Conservation (phyloP, 2,113 vertebrate genomes). For the Callopanchax toddi region DNA sequence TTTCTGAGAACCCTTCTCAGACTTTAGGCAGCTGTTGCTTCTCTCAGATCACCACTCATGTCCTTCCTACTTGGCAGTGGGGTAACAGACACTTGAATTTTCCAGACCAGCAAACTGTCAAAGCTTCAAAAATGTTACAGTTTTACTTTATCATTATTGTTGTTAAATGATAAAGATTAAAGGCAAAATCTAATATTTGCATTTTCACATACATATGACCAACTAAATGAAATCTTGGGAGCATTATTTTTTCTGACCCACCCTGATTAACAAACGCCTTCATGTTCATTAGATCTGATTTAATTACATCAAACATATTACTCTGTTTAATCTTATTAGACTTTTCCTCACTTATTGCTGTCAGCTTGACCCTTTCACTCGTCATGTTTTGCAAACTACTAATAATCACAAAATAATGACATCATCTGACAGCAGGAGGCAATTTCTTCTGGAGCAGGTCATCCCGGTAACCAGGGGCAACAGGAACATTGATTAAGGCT, state of each 20-base stretch:
- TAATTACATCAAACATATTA: constrained; percentile 25
- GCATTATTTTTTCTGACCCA: background rate
- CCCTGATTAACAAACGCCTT: background rate
- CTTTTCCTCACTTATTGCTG: constrained; percentile 17
- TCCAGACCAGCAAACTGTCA: too few species aligned
- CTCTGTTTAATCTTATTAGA: constrained; percentile 30
- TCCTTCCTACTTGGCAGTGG: background rate
- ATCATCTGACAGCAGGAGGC: constrained; percentile 46
- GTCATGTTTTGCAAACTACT: constrained; percentile 40
- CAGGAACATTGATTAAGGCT: constrained; percentile 45
- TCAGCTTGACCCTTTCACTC: constrained; percentile 43
- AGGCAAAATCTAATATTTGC: too few species aligned
- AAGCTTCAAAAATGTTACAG: too few species aligned
- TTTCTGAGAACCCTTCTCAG: background rate
- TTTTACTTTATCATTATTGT: too few species aligned
- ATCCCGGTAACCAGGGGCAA: constrained; percentile 53
- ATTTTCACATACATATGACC: too few species aligned
- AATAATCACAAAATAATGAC: constrained; percentile 47
- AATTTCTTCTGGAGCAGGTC: constrained; percentile 51
- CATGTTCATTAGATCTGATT: background rate
- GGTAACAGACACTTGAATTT: too few species aligned
- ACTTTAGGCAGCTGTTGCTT: background rate
- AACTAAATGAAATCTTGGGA: too few species aligned
- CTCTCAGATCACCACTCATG: background rate
- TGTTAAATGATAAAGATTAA: too few species aligned